Base-by-base conservation (phyloP, 2,797 vertebrate genomes). In the Forpus xanthops region DNA sequence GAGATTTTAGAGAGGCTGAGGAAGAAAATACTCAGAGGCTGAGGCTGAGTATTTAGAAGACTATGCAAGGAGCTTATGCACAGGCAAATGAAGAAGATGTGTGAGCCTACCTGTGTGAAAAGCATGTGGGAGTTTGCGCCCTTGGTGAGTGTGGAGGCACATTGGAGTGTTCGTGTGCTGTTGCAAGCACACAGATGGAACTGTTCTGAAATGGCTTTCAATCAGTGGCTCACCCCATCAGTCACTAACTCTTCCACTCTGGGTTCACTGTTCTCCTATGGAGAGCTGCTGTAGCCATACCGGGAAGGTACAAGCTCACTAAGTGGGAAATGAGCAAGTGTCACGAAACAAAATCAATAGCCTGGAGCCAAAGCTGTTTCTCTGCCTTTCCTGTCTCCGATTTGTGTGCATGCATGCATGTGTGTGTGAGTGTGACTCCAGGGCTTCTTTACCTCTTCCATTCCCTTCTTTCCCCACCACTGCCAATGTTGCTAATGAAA, bases 311-410 rank as follows among this genome's bases (percentile, higher is more conserved):
- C 37, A 39, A 50, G 72, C 66, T 39, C 42, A n/a, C 56, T 86
- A 79, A 94, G 80, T 56, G 64, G 79, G 82, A 90, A 62, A 84
- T 4, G 76, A 86, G 72, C 70, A 41, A 87, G 87, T 91, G 85
- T 81, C 94, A 70, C 2, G 4, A 49, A 71, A 71, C 50, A 90
- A 91, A 89, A 84, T 89, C 84, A 41, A 62, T 87, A 67, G 60
- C 90, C 66, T 77, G 87, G 85, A 95, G 94, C 70, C 60, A 82
- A 87, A 70, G 82, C 93, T 84, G 53, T 23, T 78, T 90, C 93
- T 77, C 66, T 78, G 56, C 72, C 78, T 92, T 81, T 87, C 61
- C 84, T 83, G 83, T 77, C 81, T 86, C 89, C 3, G 28, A 70
- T 93, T 15, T 52, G 53, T 64, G 49, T 23, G 30, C 14, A 24